Percentiles rank a stretch among this genome's conserved stretches.
Conservation (phyloP, 2,113 vertebrate genomes). For the Albula goreensis region DNA sequence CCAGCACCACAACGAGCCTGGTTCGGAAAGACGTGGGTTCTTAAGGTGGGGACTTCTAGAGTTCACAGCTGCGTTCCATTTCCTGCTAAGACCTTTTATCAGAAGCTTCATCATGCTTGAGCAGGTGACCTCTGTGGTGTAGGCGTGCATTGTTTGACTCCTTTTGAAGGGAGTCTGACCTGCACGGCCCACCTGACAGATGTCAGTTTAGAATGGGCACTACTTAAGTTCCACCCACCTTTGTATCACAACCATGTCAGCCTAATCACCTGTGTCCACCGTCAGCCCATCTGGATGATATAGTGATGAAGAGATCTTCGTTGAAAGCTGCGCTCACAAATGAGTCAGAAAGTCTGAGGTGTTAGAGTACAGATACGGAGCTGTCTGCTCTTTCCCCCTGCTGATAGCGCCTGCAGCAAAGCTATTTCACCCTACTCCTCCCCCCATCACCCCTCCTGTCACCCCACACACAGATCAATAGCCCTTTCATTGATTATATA, state of each 20-base stretch:
- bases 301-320: not conserved
- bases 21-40: not conserved
- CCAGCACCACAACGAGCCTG: not conserved
- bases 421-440: conserved; percentile 15
- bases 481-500: conserved; percentile 59
- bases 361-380: not conserved
- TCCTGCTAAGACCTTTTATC: not conserved
- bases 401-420: not conserved
- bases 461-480: conserved; percentile 50
- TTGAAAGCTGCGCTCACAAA: not conserved
- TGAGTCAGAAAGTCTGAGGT: not conserved
- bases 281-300: not conserved
- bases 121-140: not conserved
- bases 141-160: not conserved
- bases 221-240: not conserved
- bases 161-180: not conserved
- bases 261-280: not conserved
- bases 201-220: not conserved
- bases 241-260: not conserved
- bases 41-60: not conserved
- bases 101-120: not conserved
- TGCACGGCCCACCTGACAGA: not conserved
- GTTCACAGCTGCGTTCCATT: not conserved
- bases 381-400: not conserved
- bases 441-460: conserved; percentile 21